phyloP scores from a whole-genome alignment of 1,140 invertebrate genomes.

The Heterodera schachtii region DNA sequence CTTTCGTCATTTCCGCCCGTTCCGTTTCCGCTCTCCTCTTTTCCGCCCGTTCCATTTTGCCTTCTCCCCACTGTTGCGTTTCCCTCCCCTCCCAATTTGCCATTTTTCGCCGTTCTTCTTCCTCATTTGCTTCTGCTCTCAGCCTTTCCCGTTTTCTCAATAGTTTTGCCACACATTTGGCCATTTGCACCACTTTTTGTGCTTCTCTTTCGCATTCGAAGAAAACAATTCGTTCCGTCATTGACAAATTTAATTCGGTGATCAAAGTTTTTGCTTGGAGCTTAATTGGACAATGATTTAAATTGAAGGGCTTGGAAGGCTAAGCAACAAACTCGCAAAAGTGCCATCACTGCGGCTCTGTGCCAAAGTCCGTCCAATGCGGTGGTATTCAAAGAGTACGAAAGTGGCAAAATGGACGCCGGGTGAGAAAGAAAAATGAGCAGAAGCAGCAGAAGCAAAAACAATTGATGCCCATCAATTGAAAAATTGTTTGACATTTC shows the following conservation, averaged over 20 bases:
- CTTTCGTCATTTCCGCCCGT: no score
- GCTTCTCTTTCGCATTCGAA: not conserved
- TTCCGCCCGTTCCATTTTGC: not conserved
- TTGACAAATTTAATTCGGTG: not conserved
- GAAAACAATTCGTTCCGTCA: not conserved
- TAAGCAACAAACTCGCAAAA: not conserved
- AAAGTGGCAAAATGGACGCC: not conserved
- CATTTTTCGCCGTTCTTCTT: not conserved
- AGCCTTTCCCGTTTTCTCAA: not conserved
- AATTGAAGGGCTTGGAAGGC: not conserved
- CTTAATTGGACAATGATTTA: not conserved
- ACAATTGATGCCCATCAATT: not conserved
- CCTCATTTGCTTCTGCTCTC: not conserved
- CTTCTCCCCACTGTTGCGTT: not conserved
- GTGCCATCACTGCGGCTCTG: constrained; percentile 6
- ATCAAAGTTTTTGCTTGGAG: not conserved
- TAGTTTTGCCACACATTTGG: not conserved
- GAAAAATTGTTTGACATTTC: not conserved
- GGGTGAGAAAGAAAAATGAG: not conserved
- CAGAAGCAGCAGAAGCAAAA: not conserved
- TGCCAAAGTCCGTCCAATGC: constrained; percentile 10
- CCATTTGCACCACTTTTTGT: constrained; percentile 5
- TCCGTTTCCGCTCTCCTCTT: not conserved
- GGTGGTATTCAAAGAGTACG: not conserved
- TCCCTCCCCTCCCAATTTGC: not conserved